A percentile compares a stretch with the other conserved stretches of the same genome.
Evolutionary conservation across 2,888 invertebrate genomes (phyloP).

Genomic region (Eristalis tenax): DNA sequence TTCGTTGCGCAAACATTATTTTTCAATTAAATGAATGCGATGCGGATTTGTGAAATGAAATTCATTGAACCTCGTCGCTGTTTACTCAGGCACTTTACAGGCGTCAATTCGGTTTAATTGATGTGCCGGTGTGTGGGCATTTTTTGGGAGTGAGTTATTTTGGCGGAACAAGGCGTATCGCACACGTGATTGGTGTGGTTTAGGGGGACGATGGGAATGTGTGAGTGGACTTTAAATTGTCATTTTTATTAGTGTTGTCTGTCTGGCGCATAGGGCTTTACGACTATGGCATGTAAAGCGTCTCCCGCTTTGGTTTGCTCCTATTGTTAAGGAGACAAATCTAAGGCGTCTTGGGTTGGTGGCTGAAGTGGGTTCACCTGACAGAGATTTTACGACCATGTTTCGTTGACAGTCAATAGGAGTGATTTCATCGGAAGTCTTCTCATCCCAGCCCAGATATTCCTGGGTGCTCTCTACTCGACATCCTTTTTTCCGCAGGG

Average conservation of each 20-base stretch:
- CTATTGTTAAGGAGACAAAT: neutral
- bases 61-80: conserved; percentile 35
- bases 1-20: conserved; percentile 65
- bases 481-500: too few species aligned
- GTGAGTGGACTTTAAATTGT: neutral
- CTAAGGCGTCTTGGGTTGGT: neutral
- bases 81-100: conserved; percentile 9
- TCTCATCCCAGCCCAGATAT: too few species aligned
- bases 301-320: neutral
- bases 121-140: neutral
- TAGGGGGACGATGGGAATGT: neutral
- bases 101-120: conserved; percentile 30
- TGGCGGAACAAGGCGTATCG: neutral
- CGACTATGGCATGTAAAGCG: neutral
- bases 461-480: too few species aligned
- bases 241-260: neutral
- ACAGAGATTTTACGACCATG: neutral
- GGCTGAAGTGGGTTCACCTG: neutral
- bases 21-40: conserved; percentile 68
- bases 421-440: too few species aligned
- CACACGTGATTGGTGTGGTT: neutral
- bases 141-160: neutral
- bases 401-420: neutral
- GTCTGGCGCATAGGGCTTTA: neutral
- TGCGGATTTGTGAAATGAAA: conserved; percentile 58